These are phyloP conservation scores for Phrynocephalus versicolor DNA, from an alignment of 2,113 vertebrate species.

Conservation along the genomic window DNA sequence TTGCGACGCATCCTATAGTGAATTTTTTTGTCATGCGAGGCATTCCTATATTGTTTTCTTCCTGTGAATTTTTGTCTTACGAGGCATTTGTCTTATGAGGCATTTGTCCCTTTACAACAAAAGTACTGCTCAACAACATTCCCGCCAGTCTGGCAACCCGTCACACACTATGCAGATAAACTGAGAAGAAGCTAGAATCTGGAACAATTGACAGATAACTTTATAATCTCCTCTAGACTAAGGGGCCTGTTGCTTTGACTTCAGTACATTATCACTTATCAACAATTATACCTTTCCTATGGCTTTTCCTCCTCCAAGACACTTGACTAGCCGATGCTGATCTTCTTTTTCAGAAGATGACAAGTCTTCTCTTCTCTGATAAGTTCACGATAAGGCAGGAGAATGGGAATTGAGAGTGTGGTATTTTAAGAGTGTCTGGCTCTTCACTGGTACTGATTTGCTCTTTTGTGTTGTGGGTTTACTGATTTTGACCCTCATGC, in stretches of 20 bases:
- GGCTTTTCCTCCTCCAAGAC: neutral
- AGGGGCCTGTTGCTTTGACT: too few relatives aligned
- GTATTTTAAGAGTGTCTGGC: neutral
- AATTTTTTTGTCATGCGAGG: too few relatives aligned
- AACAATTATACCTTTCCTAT: neutral
- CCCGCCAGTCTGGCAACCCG: neutral
- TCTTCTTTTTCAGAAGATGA: neutral
- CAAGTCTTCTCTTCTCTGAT: neutral
- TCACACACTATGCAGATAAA: neutral
- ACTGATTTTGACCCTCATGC: neutral
- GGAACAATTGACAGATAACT: neutral
- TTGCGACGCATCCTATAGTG: too few relatives aligned
- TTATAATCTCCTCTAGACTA: neutral
- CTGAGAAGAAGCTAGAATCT: neutral
- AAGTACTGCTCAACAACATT: neutral
- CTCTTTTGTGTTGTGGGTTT: neutral
- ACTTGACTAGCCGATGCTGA: neutral
- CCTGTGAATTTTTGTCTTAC: too few relatives aligned
- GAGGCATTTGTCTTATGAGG: too few relatives aligned
- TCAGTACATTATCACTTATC: too few relatives aligned
- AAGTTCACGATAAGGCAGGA: neutral
- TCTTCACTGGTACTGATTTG: neutral
- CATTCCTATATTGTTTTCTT: too few relatives aligned
- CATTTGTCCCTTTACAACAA: too few relatives aligned
- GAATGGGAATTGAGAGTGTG: too few relatives aligned